Base-by-base conservation (phyloP, 1,140 invertebrate species). In the Microplitis mediator region DNA sequence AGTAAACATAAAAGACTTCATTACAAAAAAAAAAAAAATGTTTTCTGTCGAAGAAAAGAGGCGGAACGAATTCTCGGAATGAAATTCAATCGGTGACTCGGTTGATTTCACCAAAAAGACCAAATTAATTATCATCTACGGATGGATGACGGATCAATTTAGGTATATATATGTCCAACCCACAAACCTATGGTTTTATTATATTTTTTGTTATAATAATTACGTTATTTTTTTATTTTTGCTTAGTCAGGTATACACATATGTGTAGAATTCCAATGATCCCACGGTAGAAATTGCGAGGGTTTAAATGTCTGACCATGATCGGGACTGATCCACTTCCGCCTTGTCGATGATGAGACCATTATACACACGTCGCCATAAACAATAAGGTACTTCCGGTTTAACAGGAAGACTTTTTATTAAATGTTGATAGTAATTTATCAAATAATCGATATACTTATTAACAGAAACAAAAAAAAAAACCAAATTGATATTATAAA, bases 321-420 rank as follows among this genome's bases (percentile, higher is more conserved):
- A 69, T 56, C 67, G 54, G 67, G 34, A 54, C 56, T 54, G 35
- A 56, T 60, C 56, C 54, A 69, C 67, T 69, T 69, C 67, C 67
- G 67, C 56, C 36, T 45, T 23, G 0, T 9, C 14, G 9, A 39
- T 45, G 34, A 60, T 11, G 54, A 45, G 11, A 45, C 39, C 50
- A 66, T 50, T 66, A 52, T 36, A 51, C 14, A 23, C 23, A 23
- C 23, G 23, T 23, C 23, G 16, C 51, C 51, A 34, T 62, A 23
- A 16, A 66, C 52, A 51, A 66, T n/a, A 66, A 66, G 6, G 32
- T 32, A 71, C 50, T 63, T 63, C 45, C 60, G 39, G 68, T 61
- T 45, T 11, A 45, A 45, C 8, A 45, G 11, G 11, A 11, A 45
- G 8, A 45, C 39, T 45, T 45, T 45, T 45, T 45, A 45, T 45